Percentiles rank a stretch among this genome's conserved stretches.
These are phyloP conservation scores for Rachycentron canadum DNA, from an alignment of 2,797 vertebrate species.

Conservation along the genomic window DNA sequence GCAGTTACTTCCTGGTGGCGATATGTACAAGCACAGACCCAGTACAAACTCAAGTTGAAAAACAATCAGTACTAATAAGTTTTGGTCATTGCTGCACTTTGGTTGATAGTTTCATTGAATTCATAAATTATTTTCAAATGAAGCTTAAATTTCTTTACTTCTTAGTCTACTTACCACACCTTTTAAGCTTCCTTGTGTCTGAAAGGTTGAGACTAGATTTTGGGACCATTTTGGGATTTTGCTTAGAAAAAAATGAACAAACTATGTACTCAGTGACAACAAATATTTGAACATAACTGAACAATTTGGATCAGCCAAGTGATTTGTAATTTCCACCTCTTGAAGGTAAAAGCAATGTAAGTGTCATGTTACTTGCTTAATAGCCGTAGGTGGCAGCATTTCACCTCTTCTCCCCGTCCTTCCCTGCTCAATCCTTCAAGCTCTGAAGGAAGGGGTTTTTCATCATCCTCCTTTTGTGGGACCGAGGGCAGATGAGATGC, in stretches of 20 bases:
- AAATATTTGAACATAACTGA: background rate
- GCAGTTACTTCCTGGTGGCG: background rate
- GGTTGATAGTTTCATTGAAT: background rate
- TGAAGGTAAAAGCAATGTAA: no score
- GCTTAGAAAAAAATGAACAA: no score
- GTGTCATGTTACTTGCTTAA: no score
- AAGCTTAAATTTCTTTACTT: background rate
- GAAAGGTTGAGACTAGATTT: background rate
- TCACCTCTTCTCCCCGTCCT: no score
- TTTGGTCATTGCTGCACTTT: background rate
- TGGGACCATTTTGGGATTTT: no score
- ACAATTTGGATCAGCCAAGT: background rate
- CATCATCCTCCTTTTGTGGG: no score
- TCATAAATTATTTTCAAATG: background rate
- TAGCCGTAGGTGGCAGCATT: no score
- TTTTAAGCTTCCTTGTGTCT: background rate
- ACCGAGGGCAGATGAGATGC: no score
- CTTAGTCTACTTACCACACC: no score
- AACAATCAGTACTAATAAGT: background rate
- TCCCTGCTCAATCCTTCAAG: no score
- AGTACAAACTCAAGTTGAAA: background rate
- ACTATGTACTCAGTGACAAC: background rate
- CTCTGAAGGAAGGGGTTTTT: no score
- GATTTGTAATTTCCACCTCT: background rate
- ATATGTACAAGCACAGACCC: background rate